Percentiles rank a stretch among this genome's conserved stretches.
Evolutionary conservation across 2,113 vertebrate genomes (phyloP).

Genomic region (Mastomys coucha): DNA sequence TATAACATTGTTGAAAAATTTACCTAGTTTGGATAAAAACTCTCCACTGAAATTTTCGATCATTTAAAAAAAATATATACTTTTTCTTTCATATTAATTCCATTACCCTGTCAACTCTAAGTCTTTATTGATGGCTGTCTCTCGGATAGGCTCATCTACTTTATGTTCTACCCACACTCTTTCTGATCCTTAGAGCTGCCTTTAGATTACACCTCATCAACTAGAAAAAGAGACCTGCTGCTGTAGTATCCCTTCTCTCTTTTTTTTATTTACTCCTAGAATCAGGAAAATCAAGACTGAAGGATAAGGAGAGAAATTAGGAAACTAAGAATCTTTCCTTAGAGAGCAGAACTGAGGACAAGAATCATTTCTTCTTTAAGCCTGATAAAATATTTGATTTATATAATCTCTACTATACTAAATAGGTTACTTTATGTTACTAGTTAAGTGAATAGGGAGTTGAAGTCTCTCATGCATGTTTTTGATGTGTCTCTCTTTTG

Average conservation of each 20-base stretch:
- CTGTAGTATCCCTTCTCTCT: not conserved
- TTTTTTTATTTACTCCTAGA: not conserved
- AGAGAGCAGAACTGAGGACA: not conserved
- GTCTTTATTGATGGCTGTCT: not conserved
- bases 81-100: not conserved
- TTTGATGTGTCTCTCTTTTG: constrained; percentile 6
- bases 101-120: not conserved
- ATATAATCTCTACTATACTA: not conserved
- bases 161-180: not conserved
- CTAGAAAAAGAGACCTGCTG: not conserved
- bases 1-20: not conserved
- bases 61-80: not conserved
- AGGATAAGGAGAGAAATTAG: not conserved
- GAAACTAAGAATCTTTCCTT: not conserved
- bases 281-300: not conserved
- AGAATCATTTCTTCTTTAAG: not conserved
- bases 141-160: not conserved
- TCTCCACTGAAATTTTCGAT: constrained; percentile 20
- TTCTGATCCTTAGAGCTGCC: not conserved
- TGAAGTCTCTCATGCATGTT: constrained; percentile 21
- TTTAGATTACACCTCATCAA: not conserved
- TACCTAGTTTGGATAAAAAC: not conserved
- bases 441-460: not conserved
- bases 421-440: constrained; percentile 4
- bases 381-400: not conserved